Evolutionary conservation across 2,888 invertebrate species (phyloP).

Genomic region (Periphyllus acericola): DNA sequence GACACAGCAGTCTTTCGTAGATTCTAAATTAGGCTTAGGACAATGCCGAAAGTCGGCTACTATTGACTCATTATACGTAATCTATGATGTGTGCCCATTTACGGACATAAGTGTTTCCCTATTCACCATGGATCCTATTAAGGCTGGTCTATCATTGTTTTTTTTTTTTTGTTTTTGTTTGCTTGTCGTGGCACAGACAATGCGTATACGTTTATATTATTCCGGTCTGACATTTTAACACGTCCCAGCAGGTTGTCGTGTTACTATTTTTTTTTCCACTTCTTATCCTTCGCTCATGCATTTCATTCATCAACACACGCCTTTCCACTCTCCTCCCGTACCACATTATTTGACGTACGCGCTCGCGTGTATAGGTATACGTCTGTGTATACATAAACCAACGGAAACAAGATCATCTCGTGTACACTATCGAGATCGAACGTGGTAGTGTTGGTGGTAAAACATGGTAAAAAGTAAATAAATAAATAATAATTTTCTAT

Average conservation of each 20-base stretch:
- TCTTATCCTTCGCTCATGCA: conserved; percentile 38
- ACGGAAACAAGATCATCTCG: conserved; percentile 55
- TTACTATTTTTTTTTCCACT: conserved; percentile 53
- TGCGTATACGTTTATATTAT: conserved; percentile 56
- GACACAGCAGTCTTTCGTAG: background rate
- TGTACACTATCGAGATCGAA: conserved; percentile 24
- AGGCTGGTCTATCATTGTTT: conserved; percentile 49
- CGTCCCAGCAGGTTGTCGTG: conserved; percentile 60
- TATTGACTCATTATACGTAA: conserved; percentile 12
- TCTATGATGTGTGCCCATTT: conserved; percentile 36
- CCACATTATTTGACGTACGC: background rate
- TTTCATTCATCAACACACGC: conserved; percentile 59
- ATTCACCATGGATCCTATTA: conserved; percentile 47
- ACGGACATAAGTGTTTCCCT: conserved; percentile 49
- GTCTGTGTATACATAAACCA: background rate
- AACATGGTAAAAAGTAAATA: background rate
- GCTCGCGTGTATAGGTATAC: background rate
- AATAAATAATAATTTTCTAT: conserved; percentile 4
- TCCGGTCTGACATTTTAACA: conserved; percentile 58
- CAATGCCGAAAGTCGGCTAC: conserved; percentile 27
- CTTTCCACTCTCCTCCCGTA: conserved; percentile 17
- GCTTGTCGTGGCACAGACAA: conserved; percentile 47
- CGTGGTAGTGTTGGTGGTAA: conserved; percentile 7
- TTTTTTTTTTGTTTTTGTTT: conserved; percentile 48
- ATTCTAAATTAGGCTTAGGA: conserved; percentile 26